Percentiles rank a stretch among this genome's conserved stretches.
Evolutionary conservation across 2,888 invertebrate genomes (phyloP).

Genomic region (Herminia tarsipennalis): DNA sequence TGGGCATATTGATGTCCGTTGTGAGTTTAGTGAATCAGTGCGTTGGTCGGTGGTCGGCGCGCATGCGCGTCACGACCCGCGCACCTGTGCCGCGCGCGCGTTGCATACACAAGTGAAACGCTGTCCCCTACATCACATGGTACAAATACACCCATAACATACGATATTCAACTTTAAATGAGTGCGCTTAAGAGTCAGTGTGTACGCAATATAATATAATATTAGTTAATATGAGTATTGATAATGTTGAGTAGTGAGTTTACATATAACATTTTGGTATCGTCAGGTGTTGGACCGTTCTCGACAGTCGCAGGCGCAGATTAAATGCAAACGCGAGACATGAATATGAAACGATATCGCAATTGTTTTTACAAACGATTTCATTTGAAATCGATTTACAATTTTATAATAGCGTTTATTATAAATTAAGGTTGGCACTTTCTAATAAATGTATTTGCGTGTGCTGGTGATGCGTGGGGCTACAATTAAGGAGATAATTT

Average conservation of each 20-base stretch:
- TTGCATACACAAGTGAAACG: conserved; percentile 56
- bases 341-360: conserved; percentile 58
- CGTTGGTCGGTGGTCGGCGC: conserved; percentile 2
- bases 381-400: conserved; percentile 51
- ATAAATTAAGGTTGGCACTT: conserved; percentile 20
- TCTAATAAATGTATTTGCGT: conserved; percentile 1
- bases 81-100: conserved; percentile 74
- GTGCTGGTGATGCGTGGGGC: too few species aligned
- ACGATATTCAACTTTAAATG: conserved; percentile 17
- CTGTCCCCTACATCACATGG: conserved; percentile 12
- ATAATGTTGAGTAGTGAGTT: conserved; percentile 49
- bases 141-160: conserved; percentile 2
- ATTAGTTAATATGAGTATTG: conserved; percentile 32
- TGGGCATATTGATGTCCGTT: conserved; percentile 47
- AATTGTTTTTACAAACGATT: conserved; percentile 52
- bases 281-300: conserved; percentile 49
- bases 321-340: conserved; percentile 57
- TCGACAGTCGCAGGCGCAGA: conserved; percentile 54
- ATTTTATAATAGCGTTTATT: conserved; percentile 42
- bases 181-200: background rate
- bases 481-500: too few species aligned
- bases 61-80: conserved; percentile 60
- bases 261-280: conserved; percentile 41
- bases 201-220: background rate
- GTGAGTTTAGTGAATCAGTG: conserved; percentile 30